These are phyloP conservation scores for Intellagama lesueurii DNA, from an alignment of 2,797 vertebrate species.

Conservation along the genomic window DNA sequence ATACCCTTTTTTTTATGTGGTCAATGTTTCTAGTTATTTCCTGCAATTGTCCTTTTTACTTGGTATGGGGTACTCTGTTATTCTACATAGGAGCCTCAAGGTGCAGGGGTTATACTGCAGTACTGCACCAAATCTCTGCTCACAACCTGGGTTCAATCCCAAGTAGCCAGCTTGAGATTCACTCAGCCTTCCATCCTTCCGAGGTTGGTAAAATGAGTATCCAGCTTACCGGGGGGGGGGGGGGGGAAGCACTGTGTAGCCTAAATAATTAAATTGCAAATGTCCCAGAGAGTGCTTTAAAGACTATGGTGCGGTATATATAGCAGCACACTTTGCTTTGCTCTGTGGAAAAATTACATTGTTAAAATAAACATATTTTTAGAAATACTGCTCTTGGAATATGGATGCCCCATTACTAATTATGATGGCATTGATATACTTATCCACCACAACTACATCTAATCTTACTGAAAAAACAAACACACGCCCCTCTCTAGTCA, in stretches of 20 bases:
- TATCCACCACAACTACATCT: not conserved
- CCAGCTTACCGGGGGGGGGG: too few species aligned
- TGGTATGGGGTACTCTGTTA: not conserved
- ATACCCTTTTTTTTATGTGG: not conserved
- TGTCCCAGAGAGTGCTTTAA: too few species aligned
- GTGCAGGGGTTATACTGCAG: too few species aligned
- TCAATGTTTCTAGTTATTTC: not conserved
- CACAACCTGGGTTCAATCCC: too few species aligned
- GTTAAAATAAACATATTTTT: not conserved
- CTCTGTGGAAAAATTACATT: not conserved
- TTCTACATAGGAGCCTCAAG: not conserved
- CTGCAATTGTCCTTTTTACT: not conserved
- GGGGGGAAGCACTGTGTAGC: too few species aligned
- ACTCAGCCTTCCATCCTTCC: too few species aligned
- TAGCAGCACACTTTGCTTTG: too few species aligned
- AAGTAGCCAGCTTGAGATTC: too few species aligned
- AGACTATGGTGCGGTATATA: too few species aligned
- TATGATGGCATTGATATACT: not conserved
- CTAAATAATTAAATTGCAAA: too few species aligned
- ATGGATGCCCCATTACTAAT: slow-evolving; percentile 1
- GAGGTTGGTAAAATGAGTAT: too few species aligned
- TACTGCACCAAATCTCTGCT: too few species aligned
- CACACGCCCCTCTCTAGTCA: not conserved
- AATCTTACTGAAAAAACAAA: not conserved
- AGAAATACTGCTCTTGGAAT: not conserved